Evolutionary conservation across 2,113 vertebrate genomes (phyloP).

Genomic region (Eubucco bourcierii): DNA sequence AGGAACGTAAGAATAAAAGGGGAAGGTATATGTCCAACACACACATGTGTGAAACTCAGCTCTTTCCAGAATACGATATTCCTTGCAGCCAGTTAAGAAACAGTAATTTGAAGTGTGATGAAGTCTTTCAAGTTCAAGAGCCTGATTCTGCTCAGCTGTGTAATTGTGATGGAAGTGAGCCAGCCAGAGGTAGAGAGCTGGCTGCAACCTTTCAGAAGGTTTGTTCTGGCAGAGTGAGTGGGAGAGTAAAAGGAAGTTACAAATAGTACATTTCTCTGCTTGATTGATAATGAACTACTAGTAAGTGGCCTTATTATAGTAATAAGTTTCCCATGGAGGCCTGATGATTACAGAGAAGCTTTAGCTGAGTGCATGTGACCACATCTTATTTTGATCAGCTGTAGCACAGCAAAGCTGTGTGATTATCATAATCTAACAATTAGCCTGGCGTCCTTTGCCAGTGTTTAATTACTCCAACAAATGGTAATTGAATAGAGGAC

Average conservation of each 20-base stretch:
- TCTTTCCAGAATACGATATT: conserved; percentile 27
- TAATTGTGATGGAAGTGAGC: conserved; percentile 92
- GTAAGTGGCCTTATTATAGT: conserved; percentile 76
- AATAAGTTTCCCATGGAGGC: conserved; percentile 62
- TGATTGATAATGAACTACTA: conserved; percentile 86
- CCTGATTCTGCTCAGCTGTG: conserved; percentile 85
- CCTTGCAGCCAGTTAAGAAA: conserved; percentile 72
- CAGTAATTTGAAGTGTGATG: conserved; percentile 77
- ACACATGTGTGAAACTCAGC: not conserved
- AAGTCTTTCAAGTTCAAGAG: conserved; percentile 78
- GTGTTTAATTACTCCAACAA: conserved; percentile 90
- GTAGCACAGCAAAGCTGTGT: conserved; percentile 86
- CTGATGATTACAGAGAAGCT: conserved; percentile 71
- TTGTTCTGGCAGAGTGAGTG: conserved; percentile 71
- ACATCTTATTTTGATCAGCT: conserved; percentile 86
- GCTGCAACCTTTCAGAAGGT: conserved; percentile 75
- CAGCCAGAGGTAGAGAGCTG: conserved; percentile 79
- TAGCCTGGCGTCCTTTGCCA: conserved; percentile 87
- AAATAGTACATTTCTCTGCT: conserved; percentile 78
- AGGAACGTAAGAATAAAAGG: not conserved
- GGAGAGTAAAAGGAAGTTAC: conserved; percentile 57
- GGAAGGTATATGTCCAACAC: not conserved
- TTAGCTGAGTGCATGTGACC: conserved; percentile 79
- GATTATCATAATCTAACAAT: conserved; percentile 97
- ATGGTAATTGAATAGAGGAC: conserved; percentile 80